Conservation (phyloP, 2,113 vertebrate genomes). For the Rafetus swinhoei region DNA sequence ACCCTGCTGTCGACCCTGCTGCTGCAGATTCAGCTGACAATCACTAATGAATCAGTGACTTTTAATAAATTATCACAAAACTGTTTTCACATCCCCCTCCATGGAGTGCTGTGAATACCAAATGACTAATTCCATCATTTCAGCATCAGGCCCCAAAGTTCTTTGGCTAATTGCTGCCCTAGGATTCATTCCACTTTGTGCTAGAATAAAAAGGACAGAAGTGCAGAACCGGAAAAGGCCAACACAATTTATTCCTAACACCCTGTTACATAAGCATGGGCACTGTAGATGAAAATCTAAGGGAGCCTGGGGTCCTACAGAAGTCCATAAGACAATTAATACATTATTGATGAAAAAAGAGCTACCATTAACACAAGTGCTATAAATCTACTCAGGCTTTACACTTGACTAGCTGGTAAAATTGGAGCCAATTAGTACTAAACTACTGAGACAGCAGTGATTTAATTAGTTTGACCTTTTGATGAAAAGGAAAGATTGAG, state of each 20-base stretch:
- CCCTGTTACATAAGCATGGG: background rate
- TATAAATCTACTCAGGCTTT: background rate
- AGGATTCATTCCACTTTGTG: background rate
- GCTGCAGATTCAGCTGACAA: background rate
- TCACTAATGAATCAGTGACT: background rate
- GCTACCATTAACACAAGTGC: background rate
- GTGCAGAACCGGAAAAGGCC: background rate
- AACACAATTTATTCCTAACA: background rate
- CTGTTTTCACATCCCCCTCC: background rate
- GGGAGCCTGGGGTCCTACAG: background rate
- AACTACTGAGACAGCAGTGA: background rate
- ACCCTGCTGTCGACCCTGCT: background rate
- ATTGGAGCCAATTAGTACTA: background rate
- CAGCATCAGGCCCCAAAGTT: background rate
- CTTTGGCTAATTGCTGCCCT: background rate
- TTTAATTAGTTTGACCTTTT: background rate
- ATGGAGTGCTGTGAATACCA: constrained; percentile 8
- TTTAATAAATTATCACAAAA: background rate
- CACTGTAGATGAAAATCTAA: background rate
- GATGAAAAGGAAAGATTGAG: background rate
- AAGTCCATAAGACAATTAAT: background rate
- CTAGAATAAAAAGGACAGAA: background rate
- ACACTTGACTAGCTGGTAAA: background rate
- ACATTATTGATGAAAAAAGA: background rate
- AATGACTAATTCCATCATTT: background rate